Base-by-base conservation (phyloP, 2,888 invertebrate species). In the Rapana venosa region DNA sequence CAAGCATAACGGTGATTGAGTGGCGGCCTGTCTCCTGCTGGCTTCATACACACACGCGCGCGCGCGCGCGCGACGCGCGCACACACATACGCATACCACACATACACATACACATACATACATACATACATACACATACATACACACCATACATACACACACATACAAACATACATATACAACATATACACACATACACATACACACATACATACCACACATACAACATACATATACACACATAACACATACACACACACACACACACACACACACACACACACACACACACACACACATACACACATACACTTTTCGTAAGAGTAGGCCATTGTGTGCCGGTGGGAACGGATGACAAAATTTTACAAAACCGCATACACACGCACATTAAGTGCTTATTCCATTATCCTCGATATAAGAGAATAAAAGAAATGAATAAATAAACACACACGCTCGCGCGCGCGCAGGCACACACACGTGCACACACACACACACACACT, bases 121-220 rank as follows among this genome's bases (percentile, higher is more conserved):
- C 86, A 86, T 61, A 86, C 66, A 61, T 32, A 86, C 86, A 86
- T 61, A 86, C 86, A 66, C 86, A 86, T 66, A 86, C 86, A 86
- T 61, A 86, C 66, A 66, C 86, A 86, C 66, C 61, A 66, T 61
- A 66, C 58, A 35, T 61, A 86, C 86, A 66, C 86, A 66, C 61
- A 66, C 86, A 61, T 61, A 85, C 61, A 85, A 58, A 85, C 85
- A 85, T 47, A 30, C n/a, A 47, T 15, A 13, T 74, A 47, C 74
- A n/a, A 47, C 74, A 47, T 61, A 85, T 30, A 61, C 85, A 56
- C 77, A 79, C 32, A 35, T 15, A 32, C 20, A 32, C 84, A n/a
- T 56, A 84, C 84, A 56, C 84, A 2, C 47, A 56, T 2, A 35
- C 84, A 47, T 0, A 47, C 84, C n/a, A 56, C 85, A 20, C n/a